Conservation (phyloP, 2,113 vertebrate genomes). For the Hydrochoerus hydrochaeris region DNA sequence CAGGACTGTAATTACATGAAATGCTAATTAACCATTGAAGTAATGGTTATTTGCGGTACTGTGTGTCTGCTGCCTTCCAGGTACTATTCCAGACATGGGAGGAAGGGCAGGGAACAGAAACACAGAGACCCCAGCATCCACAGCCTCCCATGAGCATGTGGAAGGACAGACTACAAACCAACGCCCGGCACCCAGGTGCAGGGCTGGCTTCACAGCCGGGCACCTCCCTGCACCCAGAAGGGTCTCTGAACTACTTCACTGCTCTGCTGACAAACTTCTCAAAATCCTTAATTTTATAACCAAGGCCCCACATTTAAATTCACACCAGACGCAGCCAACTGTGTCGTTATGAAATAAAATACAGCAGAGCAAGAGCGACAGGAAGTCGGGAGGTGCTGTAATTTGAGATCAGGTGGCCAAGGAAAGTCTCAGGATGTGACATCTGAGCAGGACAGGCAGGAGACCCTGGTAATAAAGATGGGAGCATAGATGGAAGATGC, state of each 20-base stretch:
- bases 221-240: neutral
- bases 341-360: neutral
- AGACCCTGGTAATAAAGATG: neutral
- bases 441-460: neutral
- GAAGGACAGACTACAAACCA: neutral
- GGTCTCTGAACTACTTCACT: neutral
- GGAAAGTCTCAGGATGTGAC: neutral
- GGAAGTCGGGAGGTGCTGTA: neutral
- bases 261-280: neutral
- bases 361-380: neutral
- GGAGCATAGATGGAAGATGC: neutral
- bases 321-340: neutral
- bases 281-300: neutral
- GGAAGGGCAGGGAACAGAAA: neutral
- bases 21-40: neutral
- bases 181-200: neutral
- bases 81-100: neutral
- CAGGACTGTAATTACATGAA: neutral
- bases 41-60: neutral
- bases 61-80: neutral
- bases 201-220: neutral
- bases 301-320: neutral
- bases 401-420: neutral
- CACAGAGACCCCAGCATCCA: neutral
- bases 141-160: neutral